phyloP scores from a whole-genome alignment of 2,113 vertebrate genomes.

The Aspiorhynchus laticeps region DNA sequence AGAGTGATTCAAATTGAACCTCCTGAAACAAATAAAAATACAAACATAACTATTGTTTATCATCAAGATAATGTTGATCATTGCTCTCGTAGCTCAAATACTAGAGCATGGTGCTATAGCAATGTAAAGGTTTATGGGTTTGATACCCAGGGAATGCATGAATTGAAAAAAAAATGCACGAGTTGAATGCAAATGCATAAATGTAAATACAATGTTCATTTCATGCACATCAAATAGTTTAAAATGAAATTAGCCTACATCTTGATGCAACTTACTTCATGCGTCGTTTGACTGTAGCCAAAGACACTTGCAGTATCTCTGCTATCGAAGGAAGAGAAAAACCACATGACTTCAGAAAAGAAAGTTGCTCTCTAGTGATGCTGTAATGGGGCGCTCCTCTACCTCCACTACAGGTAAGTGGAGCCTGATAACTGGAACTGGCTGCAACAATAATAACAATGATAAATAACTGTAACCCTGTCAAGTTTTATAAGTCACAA shows the following conservation, averaged over 20 bases:
- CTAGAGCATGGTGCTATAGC: not conserved
- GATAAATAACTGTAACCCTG: too few species aligned
- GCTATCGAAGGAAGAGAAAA: not conserved
- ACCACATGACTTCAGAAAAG: not conserved
- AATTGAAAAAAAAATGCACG: not conserved
- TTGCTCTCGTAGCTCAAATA: not conserved
- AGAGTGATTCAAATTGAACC: not conserved
- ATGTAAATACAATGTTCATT: not conserved
- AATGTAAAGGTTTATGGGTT: too few species aligned
- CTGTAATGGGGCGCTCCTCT: too few species aligned
- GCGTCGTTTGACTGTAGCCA: not conserved
- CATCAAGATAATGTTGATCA: constrained; percentile 1
- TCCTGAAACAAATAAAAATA: not conserved
- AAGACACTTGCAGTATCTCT: constrained; percentile 1
- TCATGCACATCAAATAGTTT: not conserved
- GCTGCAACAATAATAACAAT: too few species aligned
- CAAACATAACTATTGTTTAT: not conserved
- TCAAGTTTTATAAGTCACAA: too few species aligned
- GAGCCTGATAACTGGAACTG: too few species aligned
- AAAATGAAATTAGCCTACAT: not conserved
- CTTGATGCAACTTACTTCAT: not conserved
- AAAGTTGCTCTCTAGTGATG: constrained; percentile 12
- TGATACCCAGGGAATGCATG: too few species aligned
- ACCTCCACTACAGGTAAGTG: too few species aligned
- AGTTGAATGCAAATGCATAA: not conserved